Evolutionary conservation across 2,113 vertebrate genomes (phyloP).

Genomic region (Microcebus lehilahytsara): DNA sequence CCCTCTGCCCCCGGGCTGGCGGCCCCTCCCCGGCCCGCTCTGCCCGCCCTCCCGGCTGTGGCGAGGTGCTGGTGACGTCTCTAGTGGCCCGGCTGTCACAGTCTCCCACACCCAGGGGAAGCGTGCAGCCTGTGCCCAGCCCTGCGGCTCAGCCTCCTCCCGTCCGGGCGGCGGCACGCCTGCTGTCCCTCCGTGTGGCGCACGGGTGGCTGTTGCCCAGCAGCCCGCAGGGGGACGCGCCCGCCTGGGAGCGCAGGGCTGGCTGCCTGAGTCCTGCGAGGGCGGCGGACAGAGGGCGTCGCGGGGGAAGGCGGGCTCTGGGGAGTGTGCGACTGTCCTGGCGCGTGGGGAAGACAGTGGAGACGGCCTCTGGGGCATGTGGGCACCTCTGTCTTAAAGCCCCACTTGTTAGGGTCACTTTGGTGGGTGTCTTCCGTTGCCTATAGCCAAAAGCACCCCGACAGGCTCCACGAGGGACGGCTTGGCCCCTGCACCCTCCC

Average conservation of each 20-base stretch:
- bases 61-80: background rate
- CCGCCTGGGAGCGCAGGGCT: background rate
- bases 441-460: background rate
- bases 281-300: background rate
- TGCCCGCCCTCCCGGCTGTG: fast-evolving
- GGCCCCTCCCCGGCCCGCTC: background rate
- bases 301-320: background rate
- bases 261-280: background rate
- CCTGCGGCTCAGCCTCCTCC: background rate
- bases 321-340: background rate
- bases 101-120: background rate
- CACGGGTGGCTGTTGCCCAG: background rate
- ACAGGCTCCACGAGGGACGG: background rate
- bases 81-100: background rate
- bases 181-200: background rate
- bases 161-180: fast-evolving
- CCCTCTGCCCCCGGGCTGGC: background rate
- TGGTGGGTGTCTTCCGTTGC: background rate
- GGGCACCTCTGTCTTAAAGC: background rate
- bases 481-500: background rate
- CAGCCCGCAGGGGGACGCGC: fast-evolving
- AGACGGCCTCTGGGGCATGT: too few relatives aligned
- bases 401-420: background rate
- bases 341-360: background rate
- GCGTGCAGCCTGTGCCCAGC: background rate